phyloP scores from a whole-genome alignment of 1,140 invertebrate species.

The Zaprionus ornatus region DNA sequence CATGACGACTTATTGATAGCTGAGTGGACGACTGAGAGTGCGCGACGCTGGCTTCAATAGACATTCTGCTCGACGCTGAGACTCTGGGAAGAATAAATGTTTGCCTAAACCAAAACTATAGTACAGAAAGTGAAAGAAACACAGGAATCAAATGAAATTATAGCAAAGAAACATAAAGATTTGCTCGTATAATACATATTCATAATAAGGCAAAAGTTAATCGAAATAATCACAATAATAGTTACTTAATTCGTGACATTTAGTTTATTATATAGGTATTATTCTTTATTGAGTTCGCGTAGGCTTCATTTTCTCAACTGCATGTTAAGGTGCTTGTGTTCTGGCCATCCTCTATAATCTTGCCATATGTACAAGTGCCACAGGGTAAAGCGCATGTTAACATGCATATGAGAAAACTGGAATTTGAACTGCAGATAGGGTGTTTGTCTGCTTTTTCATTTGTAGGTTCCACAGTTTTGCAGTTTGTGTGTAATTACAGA shows the following conservation, averaged over 20 bases:
- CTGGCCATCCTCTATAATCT: background rate
- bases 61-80: conserved; percentile 51
- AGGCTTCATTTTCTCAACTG: conserved; percentile 7
- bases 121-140: conserved; percentile 26
- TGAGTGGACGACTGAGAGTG: conserved; percentile 9
- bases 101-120: conserved; percentile 33
- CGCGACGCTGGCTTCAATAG: conserved; percentile 46
- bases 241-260: conserved; percentile 22
- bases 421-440: background rate
- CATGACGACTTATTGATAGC: background rate
- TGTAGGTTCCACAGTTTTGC: conserved; percentile 12
- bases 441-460: background rate
- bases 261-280: conserved; percentile 10
- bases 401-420: conserved; percentile 8
- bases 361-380: conserved; percentile 1
- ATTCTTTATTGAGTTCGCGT: conserved; percentile 10
- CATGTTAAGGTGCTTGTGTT: background rate
- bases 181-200: conserved; percentile 31
- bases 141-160: conserved; percentile 22
- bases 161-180: conserved; percentile 10
- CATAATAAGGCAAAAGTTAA: conserved; percentile 10
- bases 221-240: conserved; percentile 4
- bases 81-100: conserved; percentile 48
- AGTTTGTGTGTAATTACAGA: conserved; percentile 19
- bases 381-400: background rate